Conservation (phyloP, 2,888 invertebrate genomes). For the Prenolepis imparis region DNA sequence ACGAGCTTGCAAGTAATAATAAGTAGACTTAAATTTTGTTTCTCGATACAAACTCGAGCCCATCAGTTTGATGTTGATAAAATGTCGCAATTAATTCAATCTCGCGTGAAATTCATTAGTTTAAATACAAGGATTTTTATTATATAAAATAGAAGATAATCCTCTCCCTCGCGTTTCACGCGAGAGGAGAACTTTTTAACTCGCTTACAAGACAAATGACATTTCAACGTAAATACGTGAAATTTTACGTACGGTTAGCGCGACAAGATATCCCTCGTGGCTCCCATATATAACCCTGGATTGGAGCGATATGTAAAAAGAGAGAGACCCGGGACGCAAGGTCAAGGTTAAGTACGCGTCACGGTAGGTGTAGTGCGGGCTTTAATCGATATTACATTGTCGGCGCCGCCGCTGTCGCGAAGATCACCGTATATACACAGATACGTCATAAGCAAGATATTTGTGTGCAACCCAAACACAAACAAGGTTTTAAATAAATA, state of each 20-base stretch:
- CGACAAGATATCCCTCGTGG: background rate
- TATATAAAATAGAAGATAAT: too few species aligned
- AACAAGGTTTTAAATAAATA: background rate
- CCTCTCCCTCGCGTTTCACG: background rate
- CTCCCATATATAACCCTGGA: background rate
- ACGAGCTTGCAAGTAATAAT: background rate
- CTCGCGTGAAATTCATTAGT: background rate
- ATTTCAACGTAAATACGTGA: background rate
- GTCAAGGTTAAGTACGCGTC: slow-evolving; percentile 73
- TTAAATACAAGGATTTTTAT: background rate
- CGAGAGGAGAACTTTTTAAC: background rate
- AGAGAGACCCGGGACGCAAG: slow-evolving; percentile 65
- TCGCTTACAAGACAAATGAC: background rate
- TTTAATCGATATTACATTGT: slow-evolving; percentile 67
- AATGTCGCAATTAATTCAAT: background rate
- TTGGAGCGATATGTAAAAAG: slow-evolving; percentile 50
- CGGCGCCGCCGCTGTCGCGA: background rate
- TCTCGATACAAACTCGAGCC: background rate
- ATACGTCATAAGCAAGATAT: background rate
- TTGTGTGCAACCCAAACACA: background rate
- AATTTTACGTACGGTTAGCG: background rate
- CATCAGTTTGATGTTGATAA: slow-evolving; percentile 1
- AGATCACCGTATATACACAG: background rate
- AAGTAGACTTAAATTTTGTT: background rate
- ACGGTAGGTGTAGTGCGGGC: slow-evolving; percentile 59